phyloP scores from a whole-genome alignment of 1,140 invertebrate species.

The Drosophila repletoides region DNA sequence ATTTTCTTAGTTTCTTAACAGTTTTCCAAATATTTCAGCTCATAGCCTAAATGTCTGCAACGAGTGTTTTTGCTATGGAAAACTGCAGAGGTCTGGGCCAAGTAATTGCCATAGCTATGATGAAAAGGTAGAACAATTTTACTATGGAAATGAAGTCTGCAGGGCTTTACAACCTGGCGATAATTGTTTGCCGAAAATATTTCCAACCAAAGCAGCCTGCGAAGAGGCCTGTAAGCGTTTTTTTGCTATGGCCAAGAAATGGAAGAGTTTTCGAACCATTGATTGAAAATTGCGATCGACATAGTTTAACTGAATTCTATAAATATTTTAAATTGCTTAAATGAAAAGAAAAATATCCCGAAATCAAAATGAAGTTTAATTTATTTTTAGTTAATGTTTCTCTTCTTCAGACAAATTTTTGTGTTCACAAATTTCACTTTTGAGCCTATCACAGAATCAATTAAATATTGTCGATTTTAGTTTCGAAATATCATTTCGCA shows the following conservation, averaged over 20 bases:
- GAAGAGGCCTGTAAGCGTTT: constrained; percentile 7
- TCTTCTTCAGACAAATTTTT: no score
- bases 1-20: no score
- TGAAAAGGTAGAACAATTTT: not conserved
- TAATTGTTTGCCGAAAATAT: constrained; percentile 15
- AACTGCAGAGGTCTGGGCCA: not conserved
- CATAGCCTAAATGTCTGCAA: not conserved
- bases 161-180: constrained; percentile 1
- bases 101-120: constrained; percentile 1
- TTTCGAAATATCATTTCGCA: no score
- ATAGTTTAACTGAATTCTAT: no score
- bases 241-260: not conserved
- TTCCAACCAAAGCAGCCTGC: not conserved
- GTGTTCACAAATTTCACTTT: no score
- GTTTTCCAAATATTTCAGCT: not conserved
- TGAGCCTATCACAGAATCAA: no score
- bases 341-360: no score
- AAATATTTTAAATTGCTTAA: no score
- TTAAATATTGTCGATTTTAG: no score
- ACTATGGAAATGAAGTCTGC: constrained; percentile 7
- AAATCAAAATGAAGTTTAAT: no score
- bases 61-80: constrained; percentile 20
- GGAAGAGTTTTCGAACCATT: not conserved
- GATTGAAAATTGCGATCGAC: no score
- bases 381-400: no score